Conservation (phyloP, 1,140 invertebrate genomes). For the Drosophila azteca region DNA sequence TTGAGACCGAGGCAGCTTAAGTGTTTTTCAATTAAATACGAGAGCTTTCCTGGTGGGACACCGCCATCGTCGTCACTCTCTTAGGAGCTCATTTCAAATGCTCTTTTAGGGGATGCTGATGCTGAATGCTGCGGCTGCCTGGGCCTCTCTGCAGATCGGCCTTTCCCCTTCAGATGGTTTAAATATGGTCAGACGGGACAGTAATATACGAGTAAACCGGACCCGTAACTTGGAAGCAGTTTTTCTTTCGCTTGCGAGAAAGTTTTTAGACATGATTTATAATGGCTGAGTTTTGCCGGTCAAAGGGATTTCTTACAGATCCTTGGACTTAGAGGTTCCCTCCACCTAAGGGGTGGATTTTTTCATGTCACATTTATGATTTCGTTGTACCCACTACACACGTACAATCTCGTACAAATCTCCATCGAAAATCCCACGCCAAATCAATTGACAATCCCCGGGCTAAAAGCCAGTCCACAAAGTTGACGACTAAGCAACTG, state of each 20-base stretch:
- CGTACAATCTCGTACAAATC: background rate
- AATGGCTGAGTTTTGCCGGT: conserved; percentile 18
- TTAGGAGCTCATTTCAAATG: conserved; percentile 64
- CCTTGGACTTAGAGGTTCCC: too few relatives aligned
- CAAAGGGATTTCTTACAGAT: conserved; percentile 21
- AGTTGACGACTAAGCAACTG: conserved; percentile 66
- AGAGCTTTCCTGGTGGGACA: conserved; percentile 37
- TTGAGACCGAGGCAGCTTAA: conserved; percentile 49
- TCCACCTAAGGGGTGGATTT: too few relatives aligned
- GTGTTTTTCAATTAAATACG: conserved; percentile 76
- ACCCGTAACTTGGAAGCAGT: conserved; percentile 15
- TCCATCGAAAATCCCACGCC: conserved; percentile 50
- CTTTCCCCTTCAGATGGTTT: conserved; percentile 17
- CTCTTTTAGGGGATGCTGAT: conserved; percentile 43
- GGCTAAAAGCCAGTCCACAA: conserved; percentile 66
- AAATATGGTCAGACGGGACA: conserved; percentile 27
- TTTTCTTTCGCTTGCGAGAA: conserved; percentile 4
- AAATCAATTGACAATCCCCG: conserved; percentile 69
- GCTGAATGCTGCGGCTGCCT: conserved; percentile 18
- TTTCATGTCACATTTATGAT: conserved; percentile 71
- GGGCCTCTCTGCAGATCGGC: background rate
- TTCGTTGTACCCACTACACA: conserved; percentile 53
- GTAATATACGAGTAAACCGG: conserved; percentile 5
- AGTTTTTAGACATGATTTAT: conserved; percentile 44
- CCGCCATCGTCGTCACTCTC: conserved; percentile 36